Evolutionary conservation across 30 jellyfish, hydroid and myxozoan genomes (phyloP), one percentile per base, ranked within the genome.

Genomic region (Aurelia sp.): DNA sequence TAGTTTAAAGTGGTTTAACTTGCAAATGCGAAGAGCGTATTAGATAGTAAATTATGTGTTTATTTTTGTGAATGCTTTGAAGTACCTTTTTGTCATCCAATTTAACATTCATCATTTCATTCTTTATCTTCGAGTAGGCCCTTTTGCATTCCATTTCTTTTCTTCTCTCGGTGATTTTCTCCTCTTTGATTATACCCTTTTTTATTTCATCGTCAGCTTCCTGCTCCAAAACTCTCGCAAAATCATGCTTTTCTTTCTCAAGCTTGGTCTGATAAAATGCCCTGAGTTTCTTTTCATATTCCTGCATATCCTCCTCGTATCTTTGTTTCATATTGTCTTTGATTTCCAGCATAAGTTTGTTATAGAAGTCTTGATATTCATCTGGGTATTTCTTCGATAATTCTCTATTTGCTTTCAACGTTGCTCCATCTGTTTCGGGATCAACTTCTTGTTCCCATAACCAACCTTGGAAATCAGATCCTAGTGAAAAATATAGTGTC

Each of bases 141-240:
- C 44, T 59, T 35, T 68, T 68, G 64, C 92, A 68, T 20, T 82
- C 92, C 41, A 38, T 22, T 12, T 82, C 80, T 22, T 82, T 71
- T 60, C 92, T 72, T 33, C 86, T 69, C 30, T 82, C 80, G 2
- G 80, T 74, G 40, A 64, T 5, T 50, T 35, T 71, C 76, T 35
- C 22, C 63, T 68, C 86, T 55, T 72, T 60, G 6, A 17, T 21
- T 9, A 19, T 53, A 5, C 76, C 21, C 72, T 59, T 82, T 59
- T 61, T 40, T 7, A 82, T 44, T 31, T 82, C 92, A 38, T 82
- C 80, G 18, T 69, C 72, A 60, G 58, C 19, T 19, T 59, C 58
- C 51, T 82, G 85, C 19, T 82, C 83, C 6, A 57, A n/a, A 11
- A 8, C 51, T 44, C 52, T 68, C 4, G n/a, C 63, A 40, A 60